Base-by-base conservation (phyloP, 2,888 invertebrate genomes). In the Cyaniris semiargus region DNA sequence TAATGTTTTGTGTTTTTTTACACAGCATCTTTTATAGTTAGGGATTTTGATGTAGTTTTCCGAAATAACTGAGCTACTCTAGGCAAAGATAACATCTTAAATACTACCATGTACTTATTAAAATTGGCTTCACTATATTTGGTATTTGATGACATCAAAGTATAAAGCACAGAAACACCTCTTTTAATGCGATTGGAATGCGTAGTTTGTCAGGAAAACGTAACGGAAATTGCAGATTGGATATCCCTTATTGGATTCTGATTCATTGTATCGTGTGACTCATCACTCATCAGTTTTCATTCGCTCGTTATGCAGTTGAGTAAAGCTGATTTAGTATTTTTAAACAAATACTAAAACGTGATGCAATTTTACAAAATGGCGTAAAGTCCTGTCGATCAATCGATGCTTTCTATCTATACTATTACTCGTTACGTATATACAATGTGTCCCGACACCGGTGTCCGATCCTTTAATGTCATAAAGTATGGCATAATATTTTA, bases 211-310 rank as follows among this genome's bases (percentile, higher is more conserved):
- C 18, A 15, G 66, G 66, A 66, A 66, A 66, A 66, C 27, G 31
- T 5, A 66, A 66, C 66, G 66, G 66, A 66, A 27, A 66, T 66
- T 66, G 66, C 27, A 27, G 15, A 66, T 31, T 66, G 66, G 66
- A 66, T 66, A 66, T 66, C 66, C 66, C 18, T 66, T 66, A 31
- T 66, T 27, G 27, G 31, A 27, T 27, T 31, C 15, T 66, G 66
- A 66, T 66, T 27, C 66, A 66, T 66, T 27, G 18, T 66, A 66
- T 66, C 15, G 5, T 66, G 66, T 27, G 66, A 31, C 27, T 66
- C 27, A 31, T 66, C 13, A 31, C 27, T 66, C 27, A 31, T 66
- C 13, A 27, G 15, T 27, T 27, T 18, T 66, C 66, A 27, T 27
- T 66, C 27, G 15, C 66, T 66, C 15, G 27, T 6, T 60, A 27